phyloP scores from a whole-genome alignment of 2,113 vertebrate species.

The Campylomormyrus tamandua region DNA sequence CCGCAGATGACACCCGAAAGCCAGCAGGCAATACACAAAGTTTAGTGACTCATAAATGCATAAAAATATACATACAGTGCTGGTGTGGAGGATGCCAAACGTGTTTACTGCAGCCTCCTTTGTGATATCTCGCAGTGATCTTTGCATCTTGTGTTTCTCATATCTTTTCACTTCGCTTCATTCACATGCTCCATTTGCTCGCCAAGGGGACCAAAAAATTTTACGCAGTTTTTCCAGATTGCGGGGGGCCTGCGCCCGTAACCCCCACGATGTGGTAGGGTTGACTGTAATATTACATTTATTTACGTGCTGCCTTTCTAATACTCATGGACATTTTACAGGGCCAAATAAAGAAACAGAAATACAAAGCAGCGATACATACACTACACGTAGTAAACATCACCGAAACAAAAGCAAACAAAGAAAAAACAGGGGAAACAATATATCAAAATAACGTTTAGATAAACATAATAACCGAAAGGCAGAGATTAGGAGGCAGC shows the following conservation, averaged over 20 bases:
- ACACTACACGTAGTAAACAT: not conserved
- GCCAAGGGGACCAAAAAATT: not conserved
- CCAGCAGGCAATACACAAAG: not conserved
- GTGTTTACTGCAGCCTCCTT: not conserved
- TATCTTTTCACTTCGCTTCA: not conserved
- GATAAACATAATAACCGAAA: not conserved
- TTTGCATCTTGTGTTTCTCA: not conserved
- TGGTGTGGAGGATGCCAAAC: not conserved
- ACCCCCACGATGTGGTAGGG: not conserved
- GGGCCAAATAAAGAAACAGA: not conserved
- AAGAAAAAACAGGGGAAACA: not conserved
- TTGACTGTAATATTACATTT: not conserved
- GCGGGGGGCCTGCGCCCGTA: not conserved
- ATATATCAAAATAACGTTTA: not conserved
- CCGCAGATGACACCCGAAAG: not conserved
- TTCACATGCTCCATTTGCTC: not conserved
- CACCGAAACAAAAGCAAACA: not conserved
- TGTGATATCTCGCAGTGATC: not conserved
- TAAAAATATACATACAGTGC: not conserved
- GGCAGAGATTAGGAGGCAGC: not conserved
- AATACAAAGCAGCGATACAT: not conserved
- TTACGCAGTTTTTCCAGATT: not conserved
- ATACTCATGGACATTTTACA: not conserved
- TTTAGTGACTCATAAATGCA: not conserved
- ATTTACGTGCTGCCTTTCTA: not conserved